These are phyloP conservation scores for Phoenicopterus ruber DNA, from an alignment of 2,113 vertebrate species.

Conservation along the genomic window DNA sequence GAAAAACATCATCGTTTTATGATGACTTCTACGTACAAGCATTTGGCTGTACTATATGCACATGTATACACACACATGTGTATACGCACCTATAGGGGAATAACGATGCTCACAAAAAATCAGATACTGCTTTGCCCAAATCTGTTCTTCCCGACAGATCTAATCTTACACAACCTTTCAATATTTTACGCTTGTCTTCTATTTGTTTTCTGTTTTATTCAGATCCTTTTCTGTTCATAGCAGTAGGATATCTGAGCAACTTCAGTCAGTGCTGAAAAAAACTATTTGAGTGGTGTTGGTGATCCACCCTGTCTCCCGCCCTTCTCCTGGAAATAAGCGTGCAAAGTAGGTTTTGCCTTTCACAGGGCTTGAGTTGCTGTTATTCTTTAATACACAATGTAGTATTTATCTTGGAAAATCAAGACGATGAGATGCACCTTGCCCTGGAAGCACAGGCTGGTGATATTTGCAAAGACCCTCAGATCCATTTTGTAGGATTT, in stretches of 20 bases:
- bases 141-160: not conserved
- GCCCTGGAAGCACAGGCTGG: not conserved
- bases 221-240: not conserved
- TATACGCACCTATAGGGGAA: rapidly evolving
- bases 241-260: not conserved
- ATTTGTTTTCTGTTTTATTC: not conserved
- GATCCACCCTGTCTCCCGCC: not conserved
- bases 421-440: not conserved
- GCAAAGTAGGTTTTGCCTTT: not conserved
- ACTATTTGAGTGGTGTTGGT: rapidly evolving
- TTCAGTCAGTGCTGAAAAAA: not conserved
- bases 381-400: not conserved
- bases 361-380: not conserved
- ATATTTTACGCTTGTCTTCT: not conserved
- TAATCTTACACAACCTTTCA: slow-evolving; percentile 5
- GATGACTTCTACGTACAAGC: not conserved
- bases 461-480: not conserved
- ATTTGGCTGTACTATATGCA: not conserved
- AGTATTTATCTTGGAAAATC: not conserved
- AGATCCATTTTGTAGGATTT: not conserved
- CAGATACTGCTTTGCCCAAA: not conserved
- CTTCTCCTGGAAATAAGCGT: not conserved
- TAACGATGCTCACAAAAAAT: not conserved
- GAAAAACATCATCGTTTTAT: not conserved
- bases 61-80: not conserved